phyloP scores from a whole-genome alignment of 2,888 invertebrate species.

The Eulithis prunata region DNA sequence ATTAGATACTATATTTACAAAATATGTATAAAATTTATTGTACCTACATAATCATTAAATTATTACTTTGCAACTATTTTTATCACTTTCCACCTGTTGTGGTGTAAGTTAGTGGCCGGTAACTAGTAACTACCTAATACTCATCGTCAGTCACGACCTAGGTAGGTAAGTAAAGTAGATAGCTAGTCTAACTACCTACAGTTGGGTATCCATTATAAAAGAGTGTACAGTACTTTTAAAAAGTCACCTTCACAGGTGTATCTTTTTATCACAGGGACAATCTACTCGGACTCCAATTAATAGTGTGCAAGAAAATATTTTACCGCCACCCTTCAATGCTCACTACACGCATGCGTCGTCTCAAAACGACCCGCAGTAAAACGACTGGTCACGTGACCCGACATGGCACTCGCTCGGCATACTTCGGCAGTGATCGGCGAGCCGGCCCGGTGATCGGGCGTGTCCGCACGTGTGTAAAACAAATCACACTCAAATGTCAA shows the following conservation, averaged over 20 bases:
- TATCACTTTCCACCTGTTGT: no score
- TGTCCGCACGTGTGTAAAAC: conserved; percentile 56
- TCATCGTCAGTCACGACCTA: no score
- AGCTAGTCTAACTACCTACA: no score
- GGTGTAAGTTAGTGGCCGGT: no score
- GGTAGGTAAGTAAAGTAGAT: no score
- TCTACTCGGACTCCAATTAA: conserved; percentile 33
- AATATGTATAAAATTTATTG: no score
- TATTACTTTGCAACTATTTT: no score
- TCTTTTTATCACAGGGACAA: conserved; percentile 16
- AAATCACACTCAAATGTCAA: conserved; percentile 73
- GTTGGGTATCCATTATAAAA: no score
- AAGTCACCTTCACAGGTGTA: conserved; percentile 13
- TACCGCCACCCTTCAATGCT: conserved; percentile 67
- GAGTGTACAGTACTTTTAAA: background rate
- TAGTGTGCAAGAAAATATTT: conserved; percentile 53
- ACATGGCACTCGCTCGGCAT: conserved; percentile 83
- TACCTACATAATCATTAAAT: no score
- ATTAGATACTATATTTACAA: no score
- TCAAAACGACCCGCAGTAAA: conserved; percentile 83
- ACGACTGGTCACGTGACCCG: conserved; percentile 84
- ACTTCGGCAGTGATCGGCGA: conserved; percentile 80
- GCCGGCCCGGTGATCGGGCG: conserved; percentile 59
- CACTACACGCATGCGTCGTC: conserved; percentile 75
- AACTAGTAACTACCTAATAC: no score